Base-by-base conservation (phyloP, 2,113 vertebrate genomes). In the Muscicapa adusta region DNA sequence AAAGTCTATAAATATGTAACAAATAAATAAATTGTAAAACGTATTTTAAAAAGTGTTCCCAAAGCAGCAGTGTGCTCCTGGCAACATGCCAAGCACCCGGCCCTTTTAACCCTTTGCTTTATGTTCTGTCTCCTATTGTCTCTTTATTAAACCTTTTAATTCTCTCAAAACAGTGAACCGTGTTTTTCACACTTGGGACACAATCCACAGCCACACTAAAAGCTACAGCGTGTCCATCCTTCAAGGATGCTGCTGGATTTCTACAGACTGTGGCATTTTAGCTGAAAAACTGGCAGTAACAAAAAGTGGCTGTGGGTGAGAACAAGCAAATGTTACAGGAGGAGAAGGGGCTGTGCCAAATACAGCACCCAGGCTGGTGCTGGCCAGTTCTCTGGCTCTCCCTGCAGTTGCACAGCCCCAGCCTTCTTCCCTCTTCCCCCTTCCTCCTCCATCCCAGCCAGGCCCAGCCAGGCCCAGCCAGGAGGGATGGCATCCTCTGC, bases 151-250 rank as follows among this genome's bases (percentile, higher is more conserved):
- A n/a, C n/a, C n/a, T n/a, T n/a, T n/a, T n/a, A n/a, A n/a, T n/a
- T n/a, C n/a, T n/a, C n/a, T n/a, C n/a, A n/a, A n/a, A n/a, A n/a
- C n/a, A n/a, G n/a, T n/a, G n/a, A n/a, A n/a, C n/a, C n/a, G n/a
- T n/a, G n/a, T n/a, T n/a, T n/a, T n/a, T n/a, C n/a, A n/a, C n/a
- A n/a, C 20, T 19, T 10, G 3, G 18, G 6, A 23, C 22, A 2
- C 62, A 5, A 4, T 2, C 62, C 62, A 4, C 48, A 23, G 70
- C 54, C 8, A 6, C 23, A 0, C 40, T 19, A 1, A 31, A 8
- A 50, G 25, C 31, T 34, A 0, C 29, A 12, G 8, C 16, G 0
- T 0, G 11, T 5, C 14, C 12, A 3, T 12, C 10, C 56, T 36
- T 3, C n/a, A 10, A 18, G 60, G 56, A 7, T 11, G 1, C 24